These are phyloP conservation scores for Aphidius gifuensis DNA, from an alignment of 1,140 invertebrate genomes.

Conservation along the genomic window DNA sequence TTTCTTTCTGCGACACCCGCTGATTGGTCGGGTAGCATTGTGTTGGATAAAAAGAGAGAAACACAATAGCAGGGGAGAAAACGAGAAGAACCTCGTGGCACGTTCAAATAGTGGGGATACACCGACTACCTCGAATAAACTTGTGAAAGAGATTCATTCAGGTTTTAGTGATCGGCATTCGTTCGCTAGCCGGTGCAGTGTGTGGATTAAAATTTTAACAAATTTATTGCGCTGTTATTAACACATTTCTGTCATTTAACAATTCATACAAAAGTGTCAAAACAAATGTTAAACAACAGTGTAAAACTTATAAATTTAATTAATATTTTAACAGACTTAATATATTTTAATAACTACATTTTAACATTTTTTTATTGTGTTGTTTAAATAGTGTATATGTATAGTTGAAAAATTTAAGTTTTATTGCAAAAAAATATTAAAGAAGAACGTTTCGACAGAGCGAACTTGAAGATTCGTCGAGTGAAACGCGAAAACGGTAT, in stretches of 20 bases:
- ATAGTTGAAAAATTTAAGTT: not conserved
- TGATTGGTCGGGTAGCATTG: too few relatives aligned
- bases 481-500: slow-evolving; percentile 11
- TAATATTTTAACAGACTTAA: not conserved
- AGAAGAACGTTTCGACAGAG: slow-evolving; percentile 7
- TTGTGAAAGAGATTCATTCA: slow-evolving; percentile 19
- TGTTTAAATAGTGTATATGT: not conserved
- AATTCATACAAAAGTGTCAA: not conserved
- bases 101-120: not conserved
- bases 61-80: too few relatives aligned
- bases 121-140: slow-evolving; percentile 14
- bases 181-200: slow-evolving; percentile 16
- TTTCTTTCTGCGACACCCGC: too few relatives aligned
- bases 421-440: not conserved
- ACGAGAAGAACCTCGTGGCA: slow-evolving; percentile 7
- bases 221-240: slow-evolving; percentile 2
- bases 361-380: not conserved
- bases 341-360: not conserved
- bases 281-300: not conserved
- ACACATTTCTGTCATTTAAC: not conserved
- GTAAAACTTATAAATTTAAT: not conserved
- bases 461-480: not conserved
- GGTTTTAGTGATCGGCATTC: slow-evolving; percentile 23
- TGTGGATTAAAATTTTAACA: slow-evolving; percentile 5
- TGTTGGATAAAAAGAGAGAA: too few relatives aligned